Evolutionary conservation across 1,140 invertebrate genomes (phyloP).

Genomic region (Solenopsis invicta): DNA sequence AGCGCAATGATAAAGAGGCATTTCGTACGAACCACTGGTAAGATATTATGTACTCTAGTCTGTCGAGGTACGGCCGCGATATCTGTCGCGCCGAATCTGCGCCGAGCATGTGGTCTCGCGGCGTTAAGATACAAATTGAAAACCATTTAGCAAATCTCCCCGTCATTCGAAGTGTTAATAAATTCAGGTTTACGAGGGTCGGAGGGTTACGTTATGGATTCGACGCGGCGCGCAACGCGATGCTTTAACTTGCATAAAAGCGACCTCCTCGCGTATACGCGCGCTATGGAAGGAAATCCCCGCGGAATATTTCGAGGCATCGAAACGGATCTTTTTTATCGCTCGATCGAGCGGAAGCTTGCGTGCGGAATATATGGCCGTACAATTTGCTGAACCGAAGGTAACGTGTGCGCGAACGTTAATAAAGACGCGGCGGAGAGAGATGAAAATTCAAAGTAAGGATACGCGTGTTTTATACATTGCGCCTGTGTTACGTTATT

Average conservation of each 20-base stretch:
- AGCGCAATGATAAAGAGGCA: conserved; percentile 64
- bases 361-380: conserved; percentile 40
- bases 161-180: conserved; percentile 86
- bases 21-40: conserved; percentile 35
- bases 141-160: conserved; percentile 86
- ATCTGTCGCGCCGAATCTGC: conserved; percentile 68
- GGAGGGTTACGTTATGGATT: conserved; percentile 76
- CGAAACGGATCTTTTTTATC: conserved; percentile 71
- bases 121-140: conserved; percentile 87
- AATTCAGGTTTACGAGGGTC: conserved; percentile 86
- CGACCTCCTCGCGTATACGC: conserved; percentile 34
- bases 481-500: conserved; percentile 21
- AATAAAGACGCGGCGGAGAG: conserved; percentile 35
- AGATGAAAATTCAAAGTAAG: conserved; percentile 39
- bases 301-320: conserved; percentile 67
- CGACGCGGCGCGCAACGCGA: conserved; percentile 33
- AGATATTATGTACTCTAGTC: conserved; percentile 36
- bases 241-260: conserved; percentile 71
- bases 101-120: conserved; percentile 78
- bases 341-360: conserved; percentile 68
- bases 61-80: conserved; percentile 32
- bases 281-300: conserved; percentile 47
- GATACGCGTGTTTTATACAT: conserved; percentile 42
- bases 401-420: conserved; percentile 58
- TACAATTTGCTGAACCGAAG: conserved; percentile 43